A percentile compares a stretch with the other conserved stretches of the same genome.
phyloP scores from a whole-genome alignment of 2,888 invertebrate species.

The Pterobdella sp. region DNA sequence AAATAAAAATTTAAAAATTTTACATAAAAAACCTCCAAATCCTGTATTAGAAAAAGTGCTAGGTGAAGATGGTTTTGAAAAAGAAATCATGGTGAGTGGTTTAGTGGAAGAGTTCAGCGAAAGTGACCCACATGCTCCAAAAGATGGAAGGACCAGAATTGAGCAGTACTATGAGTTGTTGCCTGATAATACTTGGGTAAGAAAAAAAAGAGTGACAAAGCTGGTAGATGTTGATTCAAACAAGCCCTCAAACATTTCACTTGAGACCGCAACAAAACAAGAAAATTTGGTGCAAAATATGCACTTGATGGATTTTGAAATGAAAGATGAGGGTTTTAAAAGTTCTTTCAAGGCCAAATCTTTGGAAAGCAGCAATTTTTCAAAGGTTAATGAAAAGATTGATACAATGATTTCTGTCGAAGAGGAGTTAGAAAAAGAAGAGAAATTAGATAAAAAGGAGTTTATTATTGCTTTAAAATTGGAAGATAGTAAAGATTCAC shows the following conservation, averaged over 20 bases:
- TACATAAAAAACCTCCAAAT: slow-evolving; percentile 1
- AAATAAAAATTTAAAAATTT: background rate
- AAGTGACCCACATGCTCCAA: background rate
- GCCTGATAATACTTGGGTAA: slow-evolving; percentile 20
- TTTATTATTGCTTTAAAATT: too few relatives aligned
- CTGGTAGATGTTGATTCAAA: too few relatives aligned
- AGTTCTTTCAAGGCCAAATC: background rate
- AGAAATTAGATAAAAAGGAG: too few relatives aligned
- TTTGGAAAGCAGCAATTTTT: background rate
- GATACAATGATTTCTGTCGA: too few relatives aligned
- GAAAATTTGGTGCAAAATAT: background rate
- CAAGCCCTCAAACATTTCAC: too few relatives aligned
- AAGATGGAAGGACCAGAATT: background rate
- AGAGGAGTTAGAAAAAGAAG: too few relatives aligned
- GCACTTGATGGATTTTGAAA: background rate
- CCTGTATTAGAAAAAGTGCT: slow-evolving; percentile 13
- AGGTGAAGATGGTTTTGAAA: background rate
- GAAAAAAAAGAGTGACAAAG: background rate
- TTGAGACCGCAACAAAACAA: background rate
- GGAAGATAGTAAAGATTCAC: background rate
- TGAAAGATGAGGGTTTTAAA: background rate
- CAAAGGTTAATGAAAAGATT: too few relatives aligned
- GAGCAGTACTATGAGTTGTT: slow-evolving; percentile 9
- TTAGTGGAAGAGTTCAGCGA: slow-evolving; percentile 2
- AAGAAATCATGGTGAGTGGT: background rate